Percentiles rank a stretch among this genome's conserved stretches.
These are phyloP conservation scores for Apostichopus leukothele DNA, from an alignment of 53 echinoderm and acorn worm species.

Conservation along the genomic window DNA sequence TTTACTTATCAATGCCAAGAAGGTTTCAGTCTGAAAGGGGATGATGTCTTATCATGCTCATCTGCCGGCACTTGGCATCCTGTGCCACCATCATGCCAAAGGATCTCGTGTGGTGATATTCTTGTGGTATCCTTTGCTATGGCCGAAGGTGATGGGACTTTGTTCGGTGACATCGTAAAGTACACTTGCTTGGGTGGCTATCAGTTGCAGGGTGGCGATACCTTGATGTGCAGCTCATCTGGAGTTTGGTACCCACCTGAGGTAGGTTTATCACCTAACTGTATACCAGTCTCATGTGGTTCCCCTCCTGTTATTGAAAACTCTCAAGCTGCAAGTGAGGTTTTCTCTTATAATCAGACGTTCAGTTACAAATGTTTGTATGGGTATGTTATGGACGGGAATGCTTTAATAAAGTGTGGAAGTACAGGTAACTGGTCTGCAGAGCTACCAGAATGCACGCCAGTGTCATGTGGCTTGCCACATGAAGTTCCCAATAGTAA, in stretches of 20 bases:
- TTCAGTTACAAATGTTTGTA: conserved; percentile 56
- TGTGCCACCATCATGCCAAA: conserved; percentile 53
- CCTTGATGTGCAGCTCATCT: conserved; percentile 44
- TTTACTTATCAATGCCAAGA: background rate
- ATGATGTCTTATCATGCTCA: background rate
- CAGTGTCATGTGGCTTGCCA: conserved; percentile 66
- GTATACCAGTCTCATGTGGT: conserved; percentile 68
- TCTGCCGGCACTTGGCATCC: conserved; percentile 57
- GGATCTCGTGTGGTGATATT: conserved; percentile 51
- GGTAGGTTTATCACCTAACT: conserved; percentile 45
- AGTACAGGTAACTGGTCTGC: conserved; percentile 66
- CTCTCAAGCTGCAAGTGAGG: conserved; percentile 39
- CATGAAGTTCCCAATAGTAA: conserved; percentile 53
- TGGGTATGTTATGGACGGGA: conserved; percentile 58
- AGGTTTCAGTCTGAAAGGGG: background rate
- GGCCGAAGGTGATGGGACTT: background rate
- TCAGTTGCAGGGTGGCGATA: conserved; percentile 44
- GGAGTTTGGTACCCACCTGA: background rate
- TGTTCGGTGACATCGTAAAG: conserved; percentile 3
- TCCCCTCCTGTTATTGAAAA: conserved; percentile 55
- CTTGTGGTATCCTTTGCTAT: conserved; percentile 18
- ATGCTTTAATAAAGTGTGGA: conserved; percentile 53
- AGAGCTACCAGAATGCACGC: conserved; percentile 46
- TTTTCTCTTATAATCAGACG: conserved; percentile 57
- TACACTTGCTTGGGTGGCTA: conserved; percentile 6